Evolutionary conservation across 2,888 invertebrate genomes (phyloP), one percentile per base, ranked within the genome.

Genomic region (Rhabditoides inermis): DNA sequence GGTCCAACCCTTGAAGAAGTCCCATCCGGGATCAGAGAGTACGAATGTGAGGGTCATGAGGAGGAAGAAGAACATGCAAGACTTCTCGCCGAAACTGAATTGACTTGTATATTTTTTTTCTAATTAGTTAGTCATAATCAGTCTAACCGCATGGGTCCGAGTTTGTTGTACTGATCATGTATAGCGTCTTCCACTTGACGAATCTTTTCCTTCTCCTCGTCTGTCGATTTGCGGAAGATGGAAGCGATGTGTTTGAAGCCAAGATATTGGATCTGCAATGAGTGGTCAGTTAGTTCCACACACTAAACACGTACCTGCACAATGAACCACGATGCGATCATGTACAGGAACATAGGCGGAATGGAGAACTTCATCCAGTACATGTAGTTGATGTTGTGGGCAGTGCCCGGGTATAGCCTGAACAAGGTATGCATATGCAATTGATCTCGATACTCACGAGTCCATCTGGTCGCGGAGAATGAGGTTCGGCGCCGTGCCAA

Each of bases 321-420:
- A 7, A 68, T 51, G 39, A 68, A 50, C 68, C 68, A 68, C 6
- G 63, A 62, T n/a, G 63, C 51, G 46, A 68, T 55, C 65, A 68
- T 65, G 57, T 68, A 68, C 49, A 60, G 57, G 35, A 68, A 18
- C 65, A 65, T 60, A 23, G 68, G 65, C 6, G 68, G 68, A 54
- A 68, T 55, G 7, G 63, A 63, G 27, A 68, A 68, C 7, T 60
- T 56, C 65, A 68, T 68, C 68, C 68, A 68, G 0, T 65, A 63
- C 15, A 65, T 39, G 40, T 64, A 68, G 1, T 61, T 63, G 44
- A 68, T 64, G 18, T 45, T 22, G 15, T 44, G 36, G 23, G 42
- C 40, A 35, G 35, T 30, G 1, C 40, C 41, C 12, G 42, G 49
- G 36, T 53, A 53, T 32, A 37, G 44, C 28, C 50, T 50, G 26